phyloP scores from a whole-genome alignment of 2,113 vertebrate genomes.

The Alexandromys fortis region DNA sequence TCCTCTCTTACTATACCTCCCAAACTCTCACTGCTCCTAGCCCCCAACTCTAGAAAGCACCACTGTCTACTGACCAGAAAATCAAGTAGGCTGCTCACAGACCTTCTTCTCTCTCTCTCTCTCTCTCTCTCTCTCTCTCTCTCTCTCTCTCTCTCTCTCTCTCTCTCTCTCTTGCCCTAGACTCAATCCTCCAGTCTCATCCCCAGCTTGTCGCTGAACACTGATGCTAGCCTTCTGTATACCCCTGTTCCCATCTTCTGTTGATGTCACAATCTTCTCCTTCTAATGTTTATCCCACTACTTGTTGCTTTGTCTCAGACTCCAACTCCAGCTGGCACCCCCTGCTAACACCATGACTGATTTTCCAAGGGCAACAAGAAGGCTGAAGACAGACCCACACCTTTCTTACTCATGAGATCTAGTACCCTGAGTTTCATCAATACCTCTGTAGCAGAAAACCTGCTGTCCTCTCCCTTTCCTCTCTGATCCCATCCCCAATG shows the following conservation, averaged over 20 bases:
- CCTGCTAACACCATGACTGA: neutral
- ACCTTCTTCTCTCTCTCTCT: neutral
- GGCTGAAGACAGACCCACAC: neutral
- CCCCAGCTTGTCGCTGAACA: neutral
- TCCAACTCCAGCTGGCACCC: neutral
- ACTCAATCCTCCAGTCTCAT: neutral
- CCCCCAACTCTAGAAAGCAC: neutral
- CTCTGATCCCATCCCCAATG: accelerated
- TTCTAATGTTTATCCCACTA: neutral
- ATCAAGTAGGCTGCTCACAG: neutral
- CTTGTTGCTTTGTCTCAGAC: neutral
- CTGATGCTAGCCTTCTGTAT: neutral
- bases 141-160: neutral
- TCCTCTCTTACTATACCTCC: too few species aligned
- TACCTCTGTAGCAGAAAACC: neutral
- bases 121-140: too few species aligned
- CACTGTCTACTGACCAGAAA: neutral
- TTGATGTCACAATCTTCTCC: neutral
- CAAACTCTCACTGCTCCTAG: neutral
- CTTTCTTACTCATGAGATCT: neutral
- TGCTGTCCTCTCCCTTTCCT: neutral
- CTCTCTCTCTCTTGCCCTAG: neutral
- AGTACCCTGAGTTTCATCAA: neutral
- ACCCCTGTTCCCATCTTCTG: neutral
- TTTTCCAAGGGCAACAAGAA: neutral